phyloP scores from a whole-genome alignment of 2,113 vertebrate species.

The Malaclemys terrapin region DNA sequence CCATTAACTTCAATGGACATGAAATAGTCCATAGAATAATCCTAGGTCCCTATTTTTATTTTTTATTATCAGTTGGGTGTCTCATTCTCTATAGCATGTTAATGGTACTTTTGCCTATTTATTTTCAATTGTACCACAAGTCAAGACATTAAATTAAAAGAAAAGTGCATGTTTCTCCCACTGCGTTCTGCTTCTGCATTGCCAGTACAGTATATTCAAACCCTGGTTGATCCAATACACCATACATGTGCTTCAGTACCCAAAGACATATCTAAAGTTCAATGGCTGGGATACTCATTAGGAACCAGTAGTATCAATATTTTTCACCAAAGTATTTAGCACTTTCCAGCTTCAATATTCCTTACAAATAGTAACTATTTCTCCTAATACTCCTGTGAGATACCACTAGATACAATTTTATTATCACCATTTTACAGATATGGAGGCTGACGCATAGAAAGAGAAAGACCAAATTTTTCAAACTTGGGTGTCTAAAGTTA shows the following conservation, averaged over 20 bases:
- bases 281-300: not conserved
- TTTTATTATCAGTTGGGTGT: not conserved
- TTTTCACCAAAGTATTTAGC: not conserved
- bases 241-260: not conserved
- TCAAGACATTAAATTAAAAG: not conserved
- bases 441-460: constrained; percentile 17
- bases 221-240: not conserved
- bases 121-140: not conserved
- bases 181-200: not conserved
- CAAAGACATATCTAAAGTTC: not conserved
- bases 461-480: constrained; percentile 8
- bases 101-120: not conserved
- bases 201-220: not conserved
- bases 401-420: not conserved
- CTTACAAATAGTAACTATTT: not conserved
- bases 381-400: not conserved
- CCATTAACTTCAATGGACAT: accelerated
- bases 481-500: constrained; percentile 8
- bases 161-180: not conserved
- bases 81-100: not conserved
- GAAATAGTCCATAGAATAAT: not conserved
- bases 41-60: not conserved
- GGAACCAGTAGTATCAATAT: not conserved
- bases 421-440: not conserved
- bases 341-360: not conserved